Conservation (phyloP, 2,797 vertebrate genomes). For the Chanos chanos region DNA sequence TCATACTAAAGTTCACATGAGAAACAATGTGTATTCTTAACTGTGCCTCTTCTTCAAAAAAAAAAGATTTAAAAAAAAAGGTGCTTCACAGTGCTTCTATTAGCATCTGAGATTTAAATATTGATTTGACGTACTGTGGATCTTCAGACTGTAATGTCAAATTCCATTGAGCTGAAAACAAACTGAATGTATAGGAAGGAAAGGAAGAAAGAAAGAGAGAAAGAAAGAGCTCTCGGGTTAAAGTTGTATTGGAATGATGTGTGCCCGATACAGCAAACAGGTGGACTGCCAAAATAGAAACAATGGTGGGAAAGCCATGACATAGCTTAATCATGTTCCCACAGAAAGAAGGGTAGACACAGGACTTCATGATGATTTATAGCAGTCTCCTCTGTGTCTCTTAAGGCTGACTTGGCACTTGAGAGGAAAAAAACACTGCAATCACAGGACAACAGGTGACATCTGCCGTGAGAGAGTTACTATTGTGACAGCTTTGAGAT, state of each 20-base stretch:
- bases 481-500: not conserved
- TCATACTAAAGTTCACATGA: no score
- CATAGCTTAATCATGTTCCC: slow-evolving; percentile 32
- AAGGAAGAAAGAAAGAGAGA: not conserved
- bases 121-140: no score
- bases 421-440: slow-evolving; percentile 14
- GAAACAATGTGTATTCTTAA: no score
- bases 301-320: slow-evolving; percentile 40
- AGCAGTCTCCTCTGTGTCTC: slow-evolving; percentile 17
- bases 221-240: slow-evolving; percentile 37
- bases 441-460: slow-evolving; percentile 5
- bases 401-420: slow-evolving; percentile 20
- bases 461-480: not conserved
- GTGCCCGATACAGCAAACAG: slow-evolving; percentile 40
- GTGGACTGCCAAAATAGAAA: slow-evolving; percentile 35
- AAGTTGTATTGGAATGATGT: slow-evolving; percentile 31
- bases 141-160: no score
- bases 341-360: slow-evolving; percentile 18
- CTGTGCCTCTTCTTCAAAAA: no score
- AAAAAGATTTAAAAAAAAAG: no score
- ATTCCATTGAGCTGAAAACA: no score
- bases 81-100: no score
- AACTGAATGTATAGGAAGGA: not conserved
- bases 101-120: no score
- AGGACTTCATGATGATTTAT: slow-evolving; percentile 35